A percentile compares a stretch with the other conserved stretches of the same genome.
Conservation (phyloP, 2,797 vertebrate genomes). For the Pseudotriccus pelzelni region DNA sequence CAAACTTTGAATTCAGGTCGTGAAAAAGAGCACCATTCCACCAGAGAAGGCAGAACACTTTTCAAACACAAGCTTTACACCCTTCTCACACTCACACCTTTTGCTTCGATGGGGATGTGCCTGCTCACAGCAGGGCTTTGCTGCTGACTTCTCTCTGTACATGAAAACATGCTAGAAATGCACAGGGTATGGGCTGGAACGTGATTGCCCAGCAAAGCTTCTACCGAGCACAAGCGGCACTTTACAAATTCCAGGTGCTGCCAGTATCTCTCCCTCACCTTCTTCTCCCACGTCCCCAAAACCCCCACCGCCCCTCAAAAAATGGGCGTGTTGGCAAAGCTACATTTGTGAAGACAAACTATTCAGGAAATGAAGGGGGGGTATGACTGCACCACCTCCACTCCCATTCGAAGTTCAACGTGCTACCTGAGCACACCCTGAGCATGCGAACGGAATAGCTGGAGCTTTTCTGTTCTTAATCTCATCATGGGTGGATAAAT, state of each 20-base stretch:
- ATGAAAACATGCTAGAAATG: background rate
- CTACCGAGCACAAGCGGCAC: background rate
- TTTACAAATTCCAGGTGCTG: background rate
- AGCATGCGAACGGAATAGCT: background rate
- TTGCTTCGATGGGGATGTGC: background rate
- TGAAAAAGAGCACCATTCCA: background rate
- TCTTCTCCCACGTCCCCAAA: background rate
- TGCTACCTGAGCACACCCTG: background rate
- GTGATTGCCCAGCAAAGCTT: background rate
- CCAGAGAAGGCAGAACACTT: background rate
- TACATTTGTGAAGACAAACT: background rate
- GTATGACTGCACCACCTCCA: too few relatives aligned
- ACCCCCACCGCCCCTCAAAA: fast-evolving
- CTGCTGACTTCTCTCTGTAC: background rate
- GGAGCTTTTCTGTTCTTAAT: background rate
- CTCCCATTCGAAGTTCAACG: background rate
- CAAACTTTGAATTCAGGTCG: background rate
- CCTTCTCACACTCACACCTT: background rate
- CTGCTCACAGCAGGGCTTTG: background rate
- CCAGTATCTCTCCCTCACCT: background rate
- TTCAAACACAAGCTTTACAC: background rate
- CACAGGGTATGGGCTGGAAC: background rate
- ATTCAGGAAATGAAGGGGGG: background rate
- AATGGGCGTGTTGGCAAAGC: background rate
- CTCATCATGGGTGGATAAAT: background rate